These are phyloP conservation scores for Ivindomyrus marchei DNA, from an alignment of 2,113 vertebrate genomes.

Conservation along the genomic window DNA sequence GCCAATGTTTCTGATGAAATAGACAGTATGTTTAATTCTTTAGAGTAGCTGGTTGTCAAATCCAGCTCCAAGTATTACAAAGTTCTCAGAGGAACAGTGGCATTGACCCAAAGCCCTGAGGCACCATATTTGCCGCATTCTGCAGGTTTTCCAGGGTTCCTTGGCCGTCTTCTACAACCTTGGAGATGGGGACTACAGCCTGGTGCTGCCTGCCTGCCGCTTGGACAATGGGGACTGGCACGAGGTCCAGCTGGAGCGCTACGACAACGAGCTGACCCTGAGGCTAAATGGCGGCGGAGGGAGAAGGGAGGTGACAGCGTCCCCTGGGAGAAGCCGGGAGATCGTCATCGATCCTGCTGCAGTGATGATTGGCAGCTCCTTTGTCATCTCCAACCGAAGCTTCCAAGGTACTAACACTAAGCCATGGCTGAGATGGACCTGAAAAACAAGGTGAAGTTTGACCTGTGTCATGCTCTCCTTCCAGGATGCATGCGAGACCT, in stretches of 20 bases:
- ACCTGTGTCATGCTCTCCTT: neutral
- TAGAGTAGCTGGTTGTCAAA: conserved; percentile 37
- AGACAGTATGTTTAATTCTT: conserved; percentile 54
- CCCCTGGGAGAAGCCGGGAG: conserved; percentile 65
- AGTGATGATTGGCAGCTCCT: conserved; percentile 71
- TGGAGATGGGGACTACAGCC: conserved; percentile 73
- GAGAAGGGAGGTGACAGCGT: conserved; percentile 63
- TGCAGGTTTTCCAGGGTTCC: conserved; percentile 70
- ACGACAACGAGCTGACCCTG: conserved; percentile 76
- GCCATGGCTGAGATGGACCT: neutral
- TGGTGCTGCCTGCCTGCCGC: conserved; percentile 69
- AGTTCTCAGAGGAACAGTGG: neutral
- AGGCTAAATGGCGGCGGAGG: conserved; percentile 73
- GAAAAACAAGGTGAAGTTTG: neutral
- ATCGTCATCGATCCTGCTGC: conserved; percentile 70
- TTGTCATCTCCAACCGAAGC: conserved; percentile 66
- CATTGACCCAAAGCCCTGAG: neutral
- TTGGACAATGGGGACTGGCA: conserved; percentile 84
- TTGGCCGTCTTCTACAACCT: conserved; percentile 74
- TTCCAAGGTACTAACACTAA: conserved; percentile 65
- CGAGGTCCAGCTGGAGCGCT: conserved; percentile 68
- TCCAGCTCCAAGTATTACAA: conserved; percentile 44
- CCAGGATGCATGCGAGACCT: conserved; percentile 78
- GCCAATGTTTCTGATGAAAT: conserved; percentile 63
- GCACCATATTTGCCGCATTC: neutral